Evolutionary conservation across 2,888 invertebrate genomes (phyloP), one percentile per base, ranked within the genome.

Genomic region (Acronicta alni): DNA sequence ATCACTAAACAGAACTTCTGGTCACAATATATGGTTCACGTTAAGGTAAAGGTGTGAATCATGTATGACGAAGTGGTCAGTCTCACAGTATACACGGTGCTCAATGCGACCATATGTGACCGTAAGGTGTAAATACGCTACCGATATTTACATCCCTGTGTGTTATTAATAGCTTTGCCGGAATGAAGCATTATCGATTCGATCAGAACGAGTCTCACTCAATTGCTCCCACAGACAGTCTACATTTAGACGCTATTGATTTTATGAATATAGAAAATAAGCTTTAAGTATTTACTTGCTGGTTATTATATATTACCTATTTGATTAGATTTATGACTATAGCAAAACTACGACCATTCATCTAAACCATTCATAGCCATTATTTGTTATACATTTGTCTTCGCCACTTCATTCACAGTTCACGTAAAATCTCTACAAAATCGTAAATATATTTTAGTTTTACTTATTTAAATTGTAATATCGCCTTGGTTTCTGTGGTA

Each of bases 111-210:
- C 60, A 72, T 68, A 67, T 68, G 52, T 73, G 70, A 65, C 61
- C 60, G 44, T 61, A 58, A 35, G 35, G 6, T 7, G 35, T 35
- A 35, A 44, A 58, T 70, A 63, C 20, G 51, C 48, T 60, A 71
- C 56, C 42, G 46, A 64, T 67, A 67, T 60, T 54, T 59, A 58
- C 69, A 67, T 56, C 53, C 44, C 48, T 48, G 57, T 16, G 51
- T 42, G 35, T 58, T 83, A 80, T 73, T 77, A 72, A 75, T 81
- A 83, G 63, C 57, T 60, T 55, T 63, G 67, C 67, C 59, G 67
- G 70, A 76, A 77, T 77, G 67, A 58, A 62, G 52, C 17, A 54
- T 63, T 71, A 78, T 75, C 71, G 69, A 79, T 83, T 72, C 54
- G 52, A 45, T 56, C 59, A 54, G 57, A 68, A 37, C 30, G 41